phyloP scores from a whole-genome alignment of 2,888 invertebrate genomes.

The Polydrusus tereticollis region DNA sequence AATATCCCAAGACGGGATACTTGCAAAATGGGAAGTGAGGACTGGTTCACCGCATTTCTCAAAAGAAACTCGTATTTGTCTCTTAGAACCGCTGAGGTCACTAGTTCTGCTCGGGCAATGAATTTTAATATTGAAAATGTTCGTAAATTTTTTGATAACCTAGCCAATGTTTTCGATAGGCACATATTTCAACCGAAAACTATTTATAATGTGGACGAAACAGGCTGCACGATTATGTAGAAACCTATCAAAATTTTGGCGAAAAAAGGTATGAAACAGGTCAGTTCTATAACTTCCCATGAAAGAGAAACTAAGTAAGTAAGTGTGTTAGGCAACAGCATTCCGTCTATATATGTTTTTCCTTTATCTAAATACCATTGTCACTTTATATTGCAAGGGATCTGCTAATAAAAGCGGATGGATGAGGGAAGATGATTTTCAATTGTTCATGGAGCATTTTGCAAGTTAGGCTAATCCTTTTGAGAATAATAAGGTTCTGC shows the following conservation, averaged over 20 bases:
- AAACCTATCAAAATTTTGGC: slow-evolving; percentile 13
- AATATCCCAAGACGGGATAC: no score
- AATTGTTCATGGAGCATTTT: no score
- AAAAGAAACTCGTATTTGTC: slow-evolving; percentile 34
- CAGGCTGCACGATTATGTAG: slow-evolving; percentile 19
- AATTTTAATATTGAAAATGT: slow-evolving; percentile 17
- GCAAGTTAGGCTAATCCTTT: no score
- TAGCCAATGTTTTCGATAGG: slow-evolving; percentile 18
- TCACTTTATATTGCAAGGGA: no score
- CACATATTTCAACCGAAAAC: slow-evolving; percentile 11
- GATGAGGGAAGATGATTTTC: no score
- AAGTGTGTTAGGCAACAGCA: no score
- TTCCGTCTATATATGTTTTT: no score
- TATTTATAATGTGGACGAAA: slow-evolving; percentile 28
- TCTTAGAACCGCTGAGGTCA: slow-evolving; percentile 29
- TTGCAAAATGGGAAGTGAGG: slow-evolving; percentile 21
- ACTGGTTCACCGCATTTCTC: slow-evolving; percentile 33
- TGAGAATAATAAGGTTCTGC: no score
- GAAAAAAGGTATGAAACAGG: slow-evolving; percentile 22
- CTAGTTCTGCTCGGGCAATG: slow-evolving; percentile 30
- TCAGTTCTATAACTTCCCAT: neutral
- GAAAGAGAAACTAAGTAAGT: neutral
- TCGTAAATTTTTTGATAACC: slow-evolving; percentile 30
- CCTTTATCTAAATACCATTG: no score
- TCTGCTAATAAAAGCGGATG: no score